These are phyloP conservation scores for Platerodrilus igneus DNA, from an alignment of 2,888 invertebrate genomes.

Conservation along the genomic window DNA sequence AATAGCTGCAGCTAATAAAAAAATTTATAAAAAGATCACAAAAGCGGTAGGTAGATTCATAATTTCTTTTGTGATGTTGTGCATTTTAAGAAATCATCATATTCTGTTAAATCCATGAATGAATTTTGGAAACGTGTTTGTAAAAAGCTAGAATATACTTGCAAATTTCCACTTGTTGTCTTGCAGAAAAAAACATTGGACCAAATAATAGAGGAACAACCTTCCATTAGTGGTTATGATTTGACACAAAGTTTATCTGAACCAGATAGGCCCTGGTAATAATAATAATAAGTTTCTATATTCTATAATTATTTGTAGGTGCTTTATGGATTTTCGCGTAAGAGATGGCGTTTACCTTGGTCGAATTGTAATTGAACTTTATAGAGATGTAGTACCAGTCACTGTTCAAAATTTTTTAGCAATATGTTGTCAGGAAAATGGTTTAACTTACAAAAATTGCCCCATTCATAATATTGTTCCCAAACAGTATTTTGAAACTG, in stretches of 20 bases:
- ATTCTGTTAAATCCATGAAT: conserved; percentile 28
- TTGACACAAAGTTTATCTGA: conserved; percentile 1
- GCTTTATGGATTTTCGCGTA: conserved; percentile 44
- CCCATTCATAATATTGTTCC: conserved; percentile 49
- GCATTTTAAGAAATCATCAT: conserved; percentile 29
- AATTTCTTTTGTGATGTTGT: not conserved
- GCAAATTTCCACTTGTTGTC: conserved; percentile 37
- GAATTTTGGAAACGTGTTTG: conserved; percentile 32
- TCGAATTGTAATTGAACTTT: conserved; percentile 43
- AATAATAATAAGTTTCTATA: conserved; percentile 1
- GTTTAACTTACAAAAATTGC: conserved; percentile 41
- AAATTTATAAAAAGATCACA: conserved; percentile 28
- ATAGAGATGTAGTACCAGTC: conserved; percentile 43
- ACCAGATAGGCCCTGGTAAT: conserved; percentile 25
- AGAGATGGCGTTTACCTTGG: conserved; percentile 40
- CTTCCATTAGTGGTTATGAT: conserved; percentile 37
- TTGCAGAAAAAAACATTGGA: conserved; percentile 35
- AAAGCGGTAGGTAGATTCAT: conserved; percentile 20
- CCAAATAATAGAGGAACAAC: conserved; percentile 30
- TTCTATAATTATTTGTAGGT: conserved; percentile 35
- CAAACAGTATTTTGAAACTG: conserved; percentile 52
- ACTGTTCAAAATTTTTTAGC: conserved; percentile 46
- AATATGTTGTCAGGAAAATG: conserved; percentile 36
- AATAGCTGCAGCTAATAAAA: conserved; percentile 34
- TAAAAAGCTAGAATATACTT: conserved; percentile 31